Conservation (phyloP, 2,113 vertebrate genomes). For the Pygathrix nemaeus region DNA sequence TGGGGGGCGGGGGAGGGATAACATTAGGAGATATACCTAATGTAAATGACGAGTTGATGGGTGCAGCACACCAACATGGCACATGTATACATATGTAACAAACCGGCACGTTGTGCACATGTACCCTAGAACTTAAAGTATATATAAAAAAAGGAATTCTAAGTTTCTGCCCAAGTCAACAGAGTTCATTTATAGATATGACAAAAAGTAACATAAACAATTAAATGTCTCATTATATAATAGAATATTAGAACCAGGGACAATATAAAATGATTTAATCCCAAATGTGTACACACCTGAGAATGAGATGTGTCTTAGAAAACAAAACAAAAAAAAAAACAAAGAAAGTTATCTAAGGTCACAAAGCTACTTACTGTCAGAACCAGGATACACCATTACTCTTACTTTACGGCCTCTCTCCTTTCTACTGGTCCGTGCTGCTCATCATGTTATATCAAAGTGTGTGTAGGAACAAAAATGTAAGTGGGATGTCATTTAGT, state of each 20-base stretch:
- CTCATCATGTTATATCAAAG: neutral
- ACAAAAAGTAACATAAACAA: neutral
- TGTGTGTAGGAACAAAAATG: neutral
- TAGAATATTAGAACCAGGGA: neutral
- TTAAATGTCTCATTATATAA: neutral
- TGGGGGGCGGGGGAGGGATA: too few relatives aligned
- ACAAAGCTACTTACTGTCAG: neutral
- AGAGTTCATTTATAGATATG: neutral
- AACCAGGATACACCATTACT: neutral
- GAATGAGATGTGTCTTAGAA: neutral
- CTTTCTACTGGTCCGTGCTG: accelerated
- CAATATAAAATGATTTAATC: neutral
- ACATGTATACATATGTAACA: too few relatives aligned
- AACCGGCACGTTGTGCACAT: too few relatives aligned
- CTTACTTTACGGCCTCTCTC: neutral
- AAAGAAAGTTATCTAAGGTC: neutral
- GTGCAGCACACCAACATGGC: too few relatives aligned
- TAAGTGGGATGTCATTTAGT: neutral
- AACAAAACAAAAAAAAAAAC: neutral
- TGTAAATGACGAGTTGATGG: too few relatives aligned
- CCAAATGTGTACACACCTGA: neutral
- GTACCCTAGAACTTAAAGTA: too few relatives aligned
- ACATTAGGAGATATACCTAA: too few relatives aligned
- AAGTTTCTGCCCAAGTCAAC: neutral
- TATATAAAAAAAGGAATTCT: neutral